These are phyloP conservation scores for Athrips mouffetella DNA, from an alignment of 2,888 invertebrate species.

Conservation along the genomic window DNA sequence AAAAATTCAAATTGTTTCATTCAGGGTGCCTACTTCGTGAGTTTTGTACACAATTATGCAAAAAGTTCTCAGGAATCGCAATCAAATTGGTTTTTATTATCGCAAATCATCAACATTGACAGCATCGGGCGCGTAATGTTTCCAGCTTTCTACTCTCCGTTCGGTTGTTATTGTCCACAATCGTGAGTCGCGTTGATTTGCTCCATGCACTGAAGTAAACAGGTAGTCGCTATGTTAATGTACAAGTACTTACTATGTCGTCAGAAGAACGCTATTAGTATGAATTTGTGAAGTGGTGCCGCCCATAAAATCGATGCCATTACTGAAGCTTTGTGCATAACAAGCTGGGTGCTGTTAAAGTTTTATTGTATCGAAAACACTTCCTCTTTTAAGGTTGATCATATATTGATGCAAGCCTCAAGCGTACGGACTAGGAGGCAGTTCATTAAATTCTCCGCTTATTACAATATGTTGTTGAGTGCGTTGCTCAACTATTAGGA, in stretches of 20 bases:
- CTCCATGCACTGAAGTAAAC: slow-evolving; percentile 5
- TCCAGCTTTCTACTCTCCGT: slow-evolving; percentile 38
- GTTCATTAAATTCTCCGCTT: slow-evolving; percentile 17
- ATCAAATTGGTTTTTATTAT: slow-evolving; percentile 36
- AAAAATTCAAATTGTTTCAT: slow-evolving; percentile 1
- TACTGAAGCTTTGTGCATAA: slow-evolving; percentile 4
- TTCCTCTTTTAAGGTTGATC: slow-evolving; percentile 2
- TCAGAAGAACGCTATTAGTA: slow-evolving; percentile 3
- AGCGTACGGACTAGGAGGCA: neutral
- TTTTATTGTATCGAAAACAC: neutral
- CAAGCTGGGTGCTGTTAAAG: slow-evolving; percentile 2
- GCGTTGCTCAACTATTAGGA: slow-evolving; percentile 18
- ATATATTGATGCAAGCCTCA: slow-evolving; percentile 1
- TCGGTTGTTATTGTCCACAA: slow-evolving; percentile 33
- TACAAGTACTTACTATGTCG: neutral
- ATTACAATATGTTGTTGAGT: slow-evolving; percentile 17
- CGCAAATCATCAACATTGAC: slow-evolving; percentile 28
- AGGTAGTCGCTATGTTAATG: slow-evolving; percentile 10
- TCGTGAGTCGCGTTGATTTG: slow-evolving; percentile 20
- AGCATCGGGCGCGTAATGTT: slow-evolving; percentile 27
- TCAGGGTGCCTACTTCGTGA: slow-evolving; percentile 8
- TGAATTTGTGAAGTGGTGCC: slow-evolving; percentile 7
- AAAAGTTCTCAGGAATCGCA: slow-evolving; percentile 26
- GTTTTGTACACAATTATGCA: slow-evolving; percentile 23
- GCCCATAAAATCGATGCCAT: slow-evolving; percentile 5